Evolutionary conservation across 2,888 invertebrate genomes (phyloP), one percentile per base, ranked within the genome.

Genomic region (Syrista parreyssii): DNA sequence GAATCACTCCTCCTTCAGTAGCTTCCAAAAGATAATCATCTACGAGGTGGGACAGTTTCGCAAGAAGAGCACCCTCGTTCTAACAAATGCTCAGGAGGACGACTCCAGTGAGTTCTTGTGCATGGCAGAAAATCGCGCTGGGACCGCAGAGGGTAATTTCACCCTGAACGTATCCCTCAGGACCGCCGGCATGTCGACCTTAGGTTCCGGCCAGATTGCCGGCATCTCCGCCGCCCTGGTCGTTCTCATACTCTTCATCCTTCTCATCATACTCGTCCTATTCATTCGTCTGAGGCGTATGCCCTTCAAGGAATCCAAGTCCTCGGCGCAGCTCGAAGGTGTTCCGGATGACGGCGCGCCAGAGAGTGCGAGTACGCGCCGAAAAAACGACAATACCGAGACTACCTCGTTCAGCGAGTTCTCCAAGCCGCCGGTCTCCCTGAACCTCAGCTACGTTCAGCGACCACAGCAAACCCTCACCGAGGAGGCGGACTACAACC

Each of bases 81-180:
- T 97, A 72, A 96, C 96, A 55, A 97, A 97, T 89, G 96, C 96
- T 32, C 96, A 96, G 92, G 96, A 96, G 90, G 93, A 95, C 3
- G 97, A 97, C 89, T 95, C 96, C 1, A 95, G 95, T 78, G 97
- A 96, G 87, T 97, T 97, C 92, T 96, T 96, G 90, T 98, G 98
- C 91, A 95, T 97, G 1, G 97, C 97, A 12, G 97, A 97, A 91
- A 98, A 98, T 91, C 95, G 96, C 80, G 98, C 97, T 4, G 98
- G 97, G 33, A 96, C 94, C 87, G 96, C 96, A 55, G 97, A 97
- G 92, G 96, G 97, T 23, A 98, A 98, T 91, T 97, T 97, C 88
- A 97, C 97, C 68, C 93, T 98, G 69, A 96, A 96, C 88, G 96
- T 98, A 76, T 94, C 95, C 76, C 94, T 96, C 92, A 92, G 95